These are phyloP conservation scores for Monochamus saltuarius DNA, from an alignment of 1,140 invertebrate genomes.

Conservation along the genomic window DNA sequence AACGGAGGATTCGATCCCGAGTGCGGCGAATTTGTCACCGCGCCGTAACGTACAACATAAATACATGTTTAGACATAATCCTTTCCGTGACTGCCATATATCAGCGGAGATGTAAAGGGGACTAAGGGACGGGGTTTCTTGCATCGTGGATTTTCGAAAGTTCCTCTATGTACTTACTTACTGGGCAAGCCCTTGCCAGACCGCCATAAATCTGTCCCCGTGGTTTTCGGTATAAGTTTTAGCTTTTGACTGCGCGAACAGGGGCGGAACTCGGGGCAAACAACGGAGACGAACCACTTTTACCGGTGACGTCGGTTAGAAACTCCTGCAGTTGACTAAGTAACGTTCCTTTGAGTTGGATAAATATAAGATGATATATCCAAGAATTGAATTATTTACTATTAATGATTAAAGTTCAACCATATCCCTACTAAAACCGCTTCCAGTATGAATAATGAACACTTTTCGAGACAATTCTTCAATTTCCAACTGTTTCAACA, in stretches of 20 bases:
- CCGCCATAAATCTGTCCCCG: constrained; percentile 21
- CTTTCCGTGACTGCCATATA: constrained; percentile 11
- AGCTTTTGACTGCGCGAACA: constrained; percentile 12
- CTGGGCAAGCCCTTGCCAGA: constrained; percentile 5
- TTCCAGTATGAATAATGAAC: too few species aligned
- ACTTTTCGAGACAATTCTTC: too few species aligned
- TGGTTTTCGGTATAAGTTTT: constrained; percentile 20
- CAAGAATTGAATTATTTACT: too few species aligned
- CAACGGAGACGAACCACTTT: too few species aligned
- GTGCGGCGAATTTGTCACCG: constrained; percentile 22
- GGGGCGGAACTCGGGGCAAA: too few species aligned
- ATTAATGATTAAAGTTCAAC: too few species aligned
- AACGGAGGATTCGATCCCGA: constrained; percentile 11
- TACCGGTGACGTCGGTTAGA: too few species aligned
- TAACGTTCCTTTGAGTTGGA: too few species aligned
- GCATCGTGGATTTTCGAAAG: constrained; percentile 8
- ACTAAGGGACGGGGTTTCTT: constrained; percentile 8
- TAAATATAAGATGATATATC: too few species aligned
- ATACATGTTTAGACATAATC: constrained; percentile 15
- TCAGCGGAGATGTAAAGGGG: constrained; percentile 10
- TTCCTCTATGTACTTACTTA: constrained; percentile 17
- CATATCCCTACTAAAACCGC: too few species aligned
- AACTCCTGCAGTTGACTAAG: too few species aligned
- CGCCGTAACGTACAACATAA: constrained; percentile 1
- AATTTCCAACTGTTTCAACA: too few species aligned